A percentile compares a stretch with the other conserved stretches of the same genome.
Evolutionary conservation across 2,888 invertebrate species (phyloP).

Genomic region (Lasius fuliginosus): DNA sequence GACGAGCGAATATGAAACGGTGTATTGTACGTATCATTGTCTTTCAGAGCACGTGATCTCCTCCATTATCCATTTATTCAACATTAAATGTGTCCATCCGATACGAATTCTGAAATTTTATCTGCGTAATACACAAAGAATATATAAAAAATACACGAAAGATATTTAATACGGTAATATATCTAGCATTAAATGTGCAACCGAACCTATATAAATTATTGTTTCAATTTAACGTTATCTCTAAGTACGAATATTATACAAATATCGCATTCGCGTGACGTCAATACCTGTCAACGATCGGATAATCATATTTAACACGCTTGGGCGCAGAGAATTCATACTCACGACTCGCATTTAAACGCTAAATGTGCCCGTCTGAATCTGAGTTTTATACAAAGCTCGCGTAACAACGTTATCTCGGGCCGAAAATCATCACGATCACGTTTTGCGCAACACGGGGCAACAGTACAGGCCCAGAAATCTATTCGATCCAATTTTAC

Average conservation of each 20-base stretch:
- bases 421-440: neutral
- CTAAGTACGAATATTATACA: neutral
- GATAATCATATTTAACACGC: neutral
- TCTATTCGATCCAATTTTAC: slow-evolving; percentile 37
- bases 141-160: neutral
- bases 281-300: slow-evolving; percentile 20
- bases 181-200: neutral
- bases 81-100: neutral
- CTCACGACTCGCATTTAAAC: neutral
- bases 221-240: neutral
- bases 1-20: neutral
- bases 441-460: neutral
- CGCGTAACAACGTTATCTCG: slow-evolving; percentile 29
- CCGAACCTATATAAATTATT: neutral
- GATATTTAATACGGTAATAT: neutral
- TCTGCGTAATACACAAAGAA: neutral
- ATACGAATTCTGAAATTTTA: neutral
- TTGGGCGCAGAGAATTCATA: neutral
- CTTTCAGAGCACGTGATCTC: neutral
- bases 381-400: slow-evolving; percentile 32
- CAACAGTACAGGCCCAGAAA: slow-evolving; percentile 7
- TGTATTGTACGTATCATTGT: neutral
- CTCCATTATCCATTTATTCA: slow-evolving; percentile 1
- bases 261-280: slow-evolving; percentile 5
- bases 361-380: neutral